Evolutionary conservation across 2,797 vertebrate species (phyloP).

Genomic region (Okamejei kenojei): DNA sequence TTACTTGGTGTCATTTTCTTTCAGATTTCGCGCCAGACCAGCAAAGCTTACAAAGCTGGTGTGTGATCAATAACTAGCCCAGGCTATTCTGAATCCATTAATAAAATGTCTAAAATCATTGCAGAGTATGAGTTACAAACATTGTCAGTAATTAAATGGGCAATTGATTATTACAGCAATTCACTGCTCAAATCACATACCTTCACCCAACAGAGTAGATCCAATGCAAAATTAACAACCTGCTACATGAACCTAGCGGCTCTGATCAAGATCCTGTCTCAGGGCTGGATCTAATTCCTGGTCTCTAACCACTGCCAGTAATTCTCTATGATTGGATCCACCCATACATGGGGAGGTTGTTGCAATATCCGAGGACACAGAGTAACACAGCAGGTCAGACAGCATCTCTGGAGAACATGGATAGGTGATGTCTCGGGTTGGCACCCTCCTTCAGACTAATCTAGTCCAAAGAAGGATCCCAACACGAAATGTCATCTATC

Average conservation of each 20-base stretch:
- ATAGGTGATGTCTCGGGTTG: too few relatives aligned
- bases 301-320: background rate
- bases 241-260: too few relatives aligned
- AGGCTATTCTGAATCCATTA: background rate
- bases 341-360: background rate
- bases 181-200: background rate
- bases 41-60: background rate
- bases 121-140: background rate
- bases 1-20: background rate
- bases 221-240: too few relatives aligned
- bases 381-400: too few relatives aligned
- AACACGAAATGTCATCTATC: too few relatives aligned
- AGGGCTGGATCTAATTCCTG: background rate
- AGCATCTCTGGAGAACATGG: too few relatives aligned
- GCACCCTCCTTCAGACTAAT: too few relatives aligned
- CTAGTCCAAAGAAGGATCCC: too few relatives aligned
- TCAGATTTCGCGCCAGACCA: background rate
- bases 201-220: background rate
- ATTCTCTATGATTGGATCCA: background rate
- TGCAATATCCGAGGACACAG: background rate
- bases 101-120: conserved; percentile 9
- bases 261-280: too few relatives aligned
- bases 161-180: conserved; percentile 27
- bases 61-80: background rate
- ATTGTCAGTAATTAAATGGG: background rate